A percentile compares a stretch with the other conserved stretches of the same genome.
Conservation (phyloP, 2,888 invertebrate genomes). For the Amphimallon solstitiale region DNA sequence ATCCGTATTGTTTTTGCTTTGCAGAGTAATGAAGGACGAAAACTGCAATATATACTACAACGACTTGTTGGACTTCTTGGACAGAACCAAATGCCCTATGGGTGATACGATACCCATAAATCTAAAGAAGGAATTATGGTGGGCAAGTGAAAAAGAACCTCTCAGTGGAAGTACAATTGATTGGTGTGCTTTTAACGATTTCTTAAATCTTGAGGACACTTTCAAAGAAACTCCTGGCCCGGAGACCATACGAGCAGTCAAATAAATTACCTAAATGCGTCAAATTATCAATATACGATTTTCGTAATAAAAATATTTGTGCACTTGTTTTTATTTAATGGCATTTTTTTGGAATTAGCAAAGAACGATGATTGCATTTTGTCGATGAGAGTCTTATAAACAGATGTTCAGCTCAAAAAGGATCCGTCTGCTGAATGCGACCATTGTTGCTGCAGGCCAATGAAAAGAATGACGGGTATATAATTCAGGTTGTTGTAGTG, state of each 20-base stretch:
- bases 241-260: neutral
- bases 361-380: too few relatives aligned
- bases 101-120: slow-evolving; percentile 65
- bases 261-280: neutral
- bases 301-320: too few relatives aligned
- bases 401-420: too few relatives aligned
- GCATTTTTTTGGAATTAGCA: too few relatives aligned
- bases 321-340: too few relatives aligned
- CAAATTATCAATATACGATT: too few relatives aligned
- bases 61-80: slow-evolving; percentile 77
- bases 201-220: slow-evolving; percentile 61
- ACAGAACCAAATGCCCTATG: slow-evolving; percentile 70
- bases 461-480: too few relatives aligned
- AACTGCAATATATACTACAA: slow-evolving; percentile 73
- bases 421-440: too few relatives aligned
- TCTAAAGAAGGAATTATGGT: slow-evolving; percentile 65
- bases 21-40: slow-evolving; percentile 72
- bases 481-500: too few relatives aligned
- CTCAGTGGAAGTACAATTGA: slow-evolving; percentile 62
- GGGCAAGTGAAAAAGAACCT: slow-evolving; percentile 62
- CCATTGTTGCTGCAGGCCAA: too few relatives aligned
- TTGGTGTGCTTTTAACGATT: slow-evolving; percentile 65
- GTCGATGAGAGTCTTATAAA: too few relatives aligned
- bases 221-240: slow-evolving; percentile 60
- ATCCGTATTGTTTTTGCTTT: slow-evolving; percentile 40